Evolutionary conservation across 2,113 vertebrate species (phyloP), one percentile per base, ranked within the genome.

Genomic region (Ornithorhynchus anatinus): DNA sequence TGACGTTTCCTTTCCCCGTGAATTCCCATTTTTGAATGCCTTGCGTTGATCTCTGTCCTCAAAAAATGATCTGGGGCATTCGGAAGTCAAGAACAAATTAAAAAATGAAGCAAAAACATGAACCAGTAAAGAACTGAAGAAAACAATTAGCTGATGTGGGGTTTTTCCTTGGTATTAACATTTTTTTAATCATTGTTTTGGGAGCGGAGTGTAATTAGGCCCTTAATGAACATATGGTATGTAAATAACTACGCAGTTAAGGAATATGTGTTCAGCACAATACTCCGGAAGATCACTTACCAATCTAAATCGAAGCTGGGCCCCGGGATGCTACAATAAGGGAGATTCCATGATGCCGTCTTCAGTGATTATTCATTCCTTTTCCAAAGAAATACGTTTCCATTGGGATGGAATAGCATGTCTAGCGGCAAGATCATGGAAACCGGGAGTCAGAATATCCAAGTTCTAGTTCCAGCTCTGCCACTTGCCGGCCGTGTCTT

Each of bases 221-320:
- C 44, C 64, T 77, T 57, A 78, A 66, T 75, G 72, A 79, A 36
- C 72, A 79, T 48, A 77, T 75, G 64, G 74, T 59, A 81, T 71
- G 67, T 69, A 69, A 75, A 69, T 48, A 40, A 3, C 20, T 51
- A 66, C 36, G 27, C 5, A 36, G 32, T 53, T 45, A 58, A 77
- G 68, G 75, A 76, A 33, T 32, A 75, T 5, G 0, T 45, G 58
- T 74, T 82, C 38, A 78, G 70, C 38, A 66, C 50, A 75, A 69
- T 59, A 64, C 59, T 61, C 58, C 42, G 67, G 67, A 27, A 86
- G 78, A 79, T 76, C 42, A 60, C 69, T 72, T 69, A 72, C 62
- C 77, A 79, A 78, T 74, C 68, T 72, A 73, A 87, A 81, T 88
- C 44, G 16, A 71, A 84, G 43, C 6, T 80, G 56, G 74, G 85